Percentiles rank a stretch among this genome's conserved stretches.
phyloP scores from a whole-genome alignment of 2,113 vertebrate genomes.

The Isichthys henryi region DNA sequence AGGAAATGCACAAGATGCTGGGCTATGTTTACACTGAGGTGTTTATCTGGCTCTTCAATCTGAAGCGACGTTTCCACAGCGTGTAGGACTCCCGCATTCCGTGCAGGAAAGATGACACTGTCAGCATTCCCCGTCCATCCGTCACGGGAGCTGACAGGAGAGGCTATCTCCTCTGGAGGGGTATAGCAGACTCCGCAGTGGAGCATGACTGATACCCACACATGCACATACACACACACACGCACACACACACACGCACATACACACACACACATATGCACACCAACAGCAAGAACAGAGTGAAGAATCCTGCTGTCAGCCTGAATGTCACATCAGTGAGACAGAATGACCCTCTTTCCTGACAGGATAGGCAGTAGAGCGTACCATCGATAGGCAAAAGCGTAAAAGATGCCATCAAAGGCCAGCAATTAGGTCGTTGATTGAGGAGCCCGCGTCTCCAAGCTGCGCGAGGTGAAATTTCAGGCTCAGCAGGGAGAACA shows the following conservation, averaged over 20 bases:
- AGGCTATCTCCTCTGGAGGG: neutral
- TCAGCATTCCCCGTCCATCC: neutral
- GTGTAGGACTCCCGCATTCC: neutral
- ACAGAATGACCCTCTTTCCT: neutral
- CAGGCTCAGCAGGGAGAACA: neutral
- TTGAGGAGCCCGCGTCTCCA: neutral
- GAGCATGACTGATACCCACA: neutral
- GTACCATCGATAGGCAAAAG: neutral
- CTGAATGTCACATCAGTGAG: neutral
- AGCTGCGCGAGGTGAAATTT: constrained; percentile 1
- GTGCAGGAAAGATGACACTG: neutral
- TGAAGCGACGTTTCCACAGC: neutral
- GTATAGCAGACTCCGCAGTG: neutral
- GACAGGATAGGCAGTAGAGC: neutral
- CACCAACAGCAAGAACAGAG: neutral
- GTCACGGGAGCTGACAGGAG: neutral
- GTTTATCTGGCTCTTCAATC: neutral
- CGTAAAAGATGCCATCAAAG: neutral
- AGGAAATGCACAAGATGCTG: neutral
- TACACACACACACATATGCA: neutral
- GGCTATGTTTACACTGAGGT: neutral
- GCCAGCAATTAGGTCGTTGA: neutral
- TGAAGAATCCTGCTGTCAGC: neutral
- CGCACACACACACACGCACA: neutral
- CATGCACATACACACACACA: neutral